Evolutionary conservation across 2,797 vertebrate genomes (phyloP).

Genomic region (Remorina albescens): DNA sequence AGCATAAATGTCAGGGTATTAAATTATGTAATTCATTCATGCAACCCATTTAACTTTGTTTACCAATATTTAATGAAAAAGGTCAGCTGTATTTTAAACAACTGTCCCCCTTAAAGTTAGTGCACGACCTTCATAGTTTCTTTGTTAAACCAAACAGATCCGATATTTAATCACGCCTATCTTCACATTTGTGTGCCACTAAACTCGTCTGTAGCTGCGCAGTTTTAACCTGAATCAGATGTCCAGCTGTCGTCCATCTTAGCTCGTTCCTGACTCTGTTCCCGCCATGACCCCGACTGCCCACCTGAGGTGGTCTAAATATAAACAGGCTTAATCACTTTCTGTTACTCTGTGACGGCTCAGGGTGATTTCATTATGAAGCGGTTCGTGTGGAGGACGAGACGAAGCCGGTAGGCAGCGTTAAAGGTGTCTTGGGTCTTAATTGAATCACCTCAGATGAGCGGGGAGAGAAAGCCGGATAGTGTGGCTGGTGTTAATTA

Average conservation of each 20-base stretch:
- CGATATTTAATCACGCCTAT: neutral
- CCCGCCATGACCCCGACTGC: slow-evolving; percentile 14
- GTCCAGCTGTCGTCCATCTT: slow-evolving; percentile 13
- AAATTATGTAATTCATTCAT: too few species aligned
- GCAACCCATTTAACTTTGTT: too few species aligned
- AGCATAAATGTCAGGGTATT: too few species aligned
- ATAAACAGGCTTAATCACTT: slow-evolving; percentile 53
- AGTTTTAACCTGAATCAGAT: slow-evolving; percentile 14
- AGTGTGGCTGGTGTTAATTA: slow-evolving; percentile 59
- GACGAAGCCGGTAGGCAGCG: slow-evolving; percentile 51
- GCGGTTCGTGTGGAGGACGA: slow-evolving; percentile 43
- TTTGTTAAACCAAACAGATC: neutral
- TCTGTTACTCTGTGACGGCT: slow-evolving; percentile 45
- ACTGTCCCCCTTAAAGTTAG: too few species aligned
- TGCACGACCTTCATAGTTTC: too few species aligned
- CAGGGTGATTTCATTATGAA: slow-evolving; percentile 63
- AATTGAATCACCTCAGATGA: slow-evolving; percentile 69
- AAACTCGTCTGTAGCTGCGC: neutral
- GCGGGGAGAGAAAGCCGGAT: slow-evolving; percentile 25
- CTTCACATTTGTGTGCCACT: neutral
- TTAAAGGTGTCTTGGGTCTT: slow-evolving; percentile 58
- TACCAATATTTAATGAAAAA: too few species aligned
- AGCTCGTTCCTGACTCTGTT: slow-evolving; percentile 36
- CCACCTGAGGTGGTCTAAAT: slow-evolving; percentile 29
- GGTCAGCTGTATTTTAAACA: too few species aligned